Percentiles rank a stretch among this genome's conserved stretches.
Evolutionary conservation across 2,113 vertebrate species (phyloP).

Genomic region (Muntiacus muntjak): DNA sequence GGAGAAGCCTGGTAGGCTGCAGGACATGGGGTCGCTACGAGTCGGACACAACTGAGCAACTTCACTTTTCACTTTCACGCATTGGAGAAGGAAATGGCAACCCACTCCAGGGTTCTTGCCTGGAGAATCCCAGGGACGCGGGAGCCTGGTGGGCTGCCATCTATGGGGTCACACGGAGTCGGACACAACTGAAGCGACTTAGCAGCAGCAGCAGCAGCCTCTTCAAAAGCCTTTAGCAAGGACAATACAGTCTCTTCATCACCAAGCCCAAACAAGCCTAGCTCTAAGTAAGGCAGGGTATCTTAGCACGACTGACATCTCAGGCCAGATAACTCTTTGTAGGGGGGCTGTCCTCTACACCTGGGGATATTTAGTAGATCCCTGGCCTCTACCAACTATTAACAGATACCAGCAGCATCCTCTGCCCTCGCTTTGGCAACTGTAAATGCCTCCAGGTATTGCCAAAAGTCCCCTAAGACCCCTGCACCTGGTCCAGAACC

Average conservation of each 20-base stretch:
- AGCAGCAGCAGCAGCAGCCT: neutral
- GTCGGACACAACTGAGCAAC: neutral
- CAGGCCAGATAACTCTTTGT: neutral
- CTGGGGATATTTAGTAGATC: accelerated
- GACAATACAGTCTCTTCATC: accelerated
- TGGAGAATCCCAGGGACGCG: neutral
- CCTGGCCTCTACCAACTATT: neutral
- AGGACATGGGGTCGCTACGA: neutral
- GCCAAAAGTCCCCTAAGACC: neutral
- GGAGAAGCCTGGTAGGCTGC: neutral
- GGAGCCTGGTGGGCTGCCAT: neutral
- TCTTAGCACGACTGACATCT: neutral
- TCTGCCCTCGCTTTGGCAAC: neutral
- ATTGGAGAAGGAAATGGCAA: neutral
- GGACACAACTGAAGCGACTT: neutral
- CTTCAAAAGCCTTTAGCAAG: neutral
- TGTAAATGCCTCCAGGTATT: no score
- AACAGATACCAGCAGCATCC: neutral
- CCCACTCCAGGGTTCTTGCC: neutral
- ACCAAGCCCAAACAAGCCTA: neutral
- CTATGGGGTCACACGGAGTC: neutral
- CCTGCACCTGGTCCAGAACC: neutral
- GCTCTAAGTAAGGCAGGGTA: neutral
- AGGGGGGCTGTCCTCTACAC: neutral
- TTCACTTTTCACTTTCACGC: neutral